A percentile compares a stretch with the other conserved stretches of the same genome.
Evolutionary conservation across 1,140 invertebrate genomes (phyloP).

Genomic region (Xylocopa sonorina): DNA sequence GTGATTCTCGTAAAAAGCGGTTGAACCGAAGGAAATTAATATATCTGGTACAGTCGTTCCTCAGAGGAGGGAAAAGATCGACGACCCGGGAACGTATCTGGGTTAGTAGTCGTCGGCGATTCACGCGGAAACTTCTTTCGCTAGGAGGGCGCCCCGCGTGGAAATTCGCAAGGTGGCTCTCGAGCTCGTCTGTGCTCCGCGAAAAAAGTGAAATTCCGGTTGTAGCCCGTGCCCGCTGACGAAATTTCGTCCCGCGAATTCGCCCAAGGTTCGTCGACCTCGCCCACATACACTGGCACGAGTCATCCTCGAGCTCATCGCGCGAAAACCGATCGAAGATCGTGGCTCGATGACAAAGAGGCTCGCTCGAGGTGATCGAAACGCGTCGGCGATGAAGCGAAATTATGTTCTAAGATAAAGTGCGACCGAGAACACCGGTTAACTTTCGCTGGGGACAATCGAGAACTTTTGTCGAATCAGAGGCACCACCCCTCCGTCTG

Average conservation of each 20-base stretch:
- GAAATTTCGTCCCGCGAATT: slow-evolving; percentile 58
- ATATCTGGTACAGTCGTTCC: slow-evolving; percentile 77
- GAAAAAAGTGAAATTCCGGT: slow-evolving; percentile 77
- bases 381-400: not conserved
- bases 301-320: slow-evolving; percentile 12
- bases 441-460: slow-evolving; percentile 11
- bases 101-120: slow-evolving; percentile 82
- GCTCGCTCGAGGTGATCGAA: no score
- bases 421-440: not conserved
- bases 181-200: slow-evolving; percentile 45
- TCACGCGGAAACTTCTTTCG: slow-evolving; percentile 73
- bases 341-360: not conserved
- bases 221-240: slow-evolving; percentile 20
- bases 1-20: slow-evolving; percentile 57
- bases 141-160: slow-evolving; percentile 68
- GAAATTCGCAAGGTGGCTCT: slow-evolving; percentile 73
- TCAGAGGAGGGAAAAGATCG: slow-evolving; percentile 79
- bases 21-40: slow-evolving; percentile 75
- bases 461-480: not conserved
- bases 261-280: slow-evolving; percentile 44
- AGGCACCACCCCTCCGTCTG: no score
- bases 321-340: not conserved
- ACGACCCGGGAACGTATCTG: slow-evolving; percentile 81
- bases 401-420: not conserved
- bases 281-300: slow-evolving; percentile 44